phyloP scores from a whole-genome alignment of 2,888 invertebrate genomes.

The Cantharis flavilabris region DNA sequence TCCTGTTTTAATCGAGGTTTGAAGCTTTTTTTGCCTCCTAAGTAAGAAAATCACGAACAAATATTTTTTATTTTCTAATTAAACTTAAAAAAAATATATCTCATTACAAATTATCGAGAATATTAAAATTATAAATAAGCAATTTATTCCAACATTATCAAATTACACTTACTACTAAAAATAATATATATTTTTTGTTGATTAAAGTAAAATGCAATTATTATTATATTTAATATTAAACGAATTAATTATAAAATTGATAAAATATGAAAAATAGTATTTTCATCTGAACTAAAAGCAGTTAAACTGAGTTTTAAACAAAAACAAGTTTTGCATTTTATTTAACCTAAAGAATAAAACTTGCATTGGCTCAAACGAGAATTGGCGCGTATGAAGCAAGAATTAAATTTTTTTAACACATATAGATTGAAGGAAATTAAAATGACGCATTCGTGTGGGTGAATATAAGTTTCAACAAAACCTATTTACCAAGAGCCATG shows the following conservation, averaged over 20 bases:
- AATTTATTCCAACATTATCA: not conserved
- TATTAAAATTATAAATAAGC: not conserved
- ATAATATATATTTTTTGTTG: not conserved
- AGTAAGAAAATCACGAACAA: not conserved
- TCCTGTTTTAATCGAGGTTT: not conserved
- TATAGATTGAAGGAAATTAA: not conserved
- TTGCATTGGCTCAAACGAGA: not conserved
- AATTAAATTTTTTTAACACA: not conserved
- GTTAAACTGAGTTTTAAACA: too few species aligned
- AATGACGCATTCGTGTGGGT: not conserved
- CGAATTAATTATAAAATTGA: not conserved
- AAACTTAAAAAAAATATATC: too few species aligned
- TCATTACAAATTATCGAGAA: not conserved
- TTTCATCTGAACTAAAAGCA: too few species aligned
- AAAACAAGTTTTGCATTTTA: too few species aligned
- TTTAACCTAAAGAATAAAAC: too few species aligned
- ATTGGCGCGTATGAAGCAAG: not conserved
- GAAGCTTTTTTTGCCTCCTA: not conserved
- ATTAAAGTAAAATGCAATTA: not conserved
- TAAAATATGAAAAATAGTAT: too few species aligned
- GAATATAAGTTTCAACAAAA: slow-evolving; percentile 9
- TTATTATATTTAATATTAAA: not conserved
- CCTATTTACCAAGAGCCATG: slow-evolving; percentile 7
- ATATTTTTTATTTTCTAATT: not conserved
- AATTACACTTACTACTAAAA: not conserved